Evolutionary conservation across 2,888 invertebrate genomes (phyloP).

Genomic region (Drosophila helvetica): DNA sequence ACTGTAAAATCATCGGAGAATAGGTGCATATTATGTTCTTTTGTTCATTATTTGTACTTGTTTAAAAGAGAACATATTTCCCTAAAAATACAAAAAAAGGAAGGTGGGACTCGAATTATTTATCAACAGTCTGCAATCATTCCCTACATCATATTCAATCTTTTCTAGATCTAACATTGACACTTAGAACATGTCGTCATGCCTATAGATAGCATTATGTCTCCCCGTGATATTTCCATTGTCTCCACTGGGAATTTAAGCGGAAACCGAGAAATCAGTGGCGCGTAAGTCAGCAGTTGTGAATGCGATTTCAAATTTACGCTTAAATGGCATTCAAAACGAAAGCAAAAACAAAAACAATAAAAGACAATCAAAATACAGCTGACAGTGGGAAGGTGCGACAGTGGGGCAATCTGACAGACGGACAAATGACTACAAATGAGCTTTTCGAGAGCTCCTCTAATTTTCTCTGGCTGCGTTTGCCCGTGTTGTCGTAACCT

Average conservation of each 20-base stretch:
- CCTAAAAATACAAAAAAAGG: too few relatives aligned
- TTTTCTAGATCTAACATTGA: slow-evolving; percentile 15
- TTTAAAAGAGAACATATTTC: too few relatives aligned
- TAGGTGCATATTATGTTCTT: too few relatives aligned
- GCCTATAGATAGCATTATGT: slow-evolving; percentile 29
- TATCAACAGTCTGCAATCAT: background rate
- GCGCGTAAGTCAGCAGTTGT: slow-evolving; percentile 72
- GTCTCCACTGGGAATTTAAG: slow-evolving; percentile 42
- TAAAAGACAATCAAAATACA: slow-evolving; percentile 48
- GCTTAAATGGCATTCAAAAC: slow-evolving; percentile 70
- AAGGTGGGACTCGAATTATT: too few relatives aligned
- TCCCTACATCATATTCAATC: background rate
- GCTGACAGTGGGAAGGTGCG: slow-evolving; percentile 7
- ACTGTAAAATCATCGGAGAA: slow-evolving; percentile 7
- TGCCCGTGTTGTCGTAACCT: slow-evolving; percentile 23
- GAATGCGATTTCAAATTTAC: slow-evolving; percentile 67
- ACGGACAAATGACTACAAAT: slow-evolving; percentile 70
- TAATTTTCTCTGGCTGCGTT: slow-evolving; percentile 39
- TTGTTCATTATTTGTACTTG: too few relatives aligned
- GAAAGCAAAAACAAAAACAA: slow-evolving; percentile 49
- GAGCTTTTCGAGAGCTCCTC: slow-evolving; percentile 65
- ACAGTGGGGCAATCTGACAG: slow-evolving; percentile 8
- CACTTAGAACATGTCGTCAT: slow-evolving; percentile 47
- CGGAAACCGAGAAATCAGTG: slow-evolving; percentile 46
- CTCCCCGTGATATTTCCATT: slow-evolving; percentile 41